Percentiles rank a stretch among this genome's conserved stretches.
phyloP scores from a whole-genome alignment of 2,797 vertebrate genomes.

The Emydoidea blandingii region DNA sequence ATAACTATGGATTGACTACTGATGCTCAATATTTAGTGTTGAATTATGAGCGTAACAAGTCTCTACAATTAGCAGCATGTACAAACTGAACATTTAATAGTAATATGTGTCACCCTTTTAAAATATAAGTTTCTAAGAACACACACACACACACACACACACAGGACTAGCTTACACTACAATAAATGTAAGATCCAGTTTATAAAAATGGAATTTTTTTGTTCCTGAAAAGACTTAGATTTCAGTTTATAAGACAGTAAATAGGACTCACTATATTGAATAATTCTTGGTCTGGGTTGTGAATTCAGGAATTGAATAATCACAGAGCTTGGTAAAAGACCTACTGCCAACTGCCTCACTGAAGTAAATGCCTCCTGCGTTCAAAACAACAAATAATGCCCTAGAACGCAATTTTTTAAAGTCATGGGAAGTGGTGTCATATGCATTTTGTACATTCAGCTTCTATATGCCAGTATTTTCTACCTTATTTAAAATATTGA shows the following conservation, averaged over 20 bases:
- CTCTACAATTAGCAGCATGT: not conserved
- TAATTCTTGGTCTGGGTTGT: not conserved
- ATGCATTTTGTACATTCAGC: not conserved
- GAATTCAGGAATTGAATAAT: not conserved
- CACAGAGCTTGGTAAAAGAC: not conserved
- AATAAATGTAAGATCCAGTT: not conserved
- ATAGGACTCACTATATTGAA: not conserved
- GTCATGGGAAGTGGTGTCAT: not conserved
- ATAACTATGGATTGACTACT: not conserved
- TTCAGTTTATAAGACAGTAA: not conserved
- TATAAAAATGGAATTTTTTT: not conserved
- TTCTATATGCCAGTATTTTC: not conserved
- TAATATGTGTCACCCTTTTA: not conserved
- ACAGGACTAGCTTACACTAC: not conserved
- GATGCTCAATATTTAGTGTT: not conserved
- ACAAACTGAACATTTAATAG: not conserved
- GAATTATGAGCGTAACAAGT: not conserved
- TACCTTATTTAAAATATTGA: not conserved
- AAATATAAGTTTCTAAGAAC: not conserved
- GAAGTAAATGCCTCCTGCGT: not conserved
- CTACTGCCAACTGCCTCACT: not conserved
- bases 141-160: not conserved
- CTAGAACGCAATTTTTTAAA: not conserved
- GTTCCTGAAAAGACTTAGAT: not conserved
- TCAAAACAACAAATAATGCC: slow-evolving; percentile 1